Percentiles rank a stretch among this genome's conserved stretches.
These are phyloP conservation scores for Malthinus seriepunctatus DNA, from an alignment of 2,888 invertebrate genomes.

Conservation along the genomic window DNA sequence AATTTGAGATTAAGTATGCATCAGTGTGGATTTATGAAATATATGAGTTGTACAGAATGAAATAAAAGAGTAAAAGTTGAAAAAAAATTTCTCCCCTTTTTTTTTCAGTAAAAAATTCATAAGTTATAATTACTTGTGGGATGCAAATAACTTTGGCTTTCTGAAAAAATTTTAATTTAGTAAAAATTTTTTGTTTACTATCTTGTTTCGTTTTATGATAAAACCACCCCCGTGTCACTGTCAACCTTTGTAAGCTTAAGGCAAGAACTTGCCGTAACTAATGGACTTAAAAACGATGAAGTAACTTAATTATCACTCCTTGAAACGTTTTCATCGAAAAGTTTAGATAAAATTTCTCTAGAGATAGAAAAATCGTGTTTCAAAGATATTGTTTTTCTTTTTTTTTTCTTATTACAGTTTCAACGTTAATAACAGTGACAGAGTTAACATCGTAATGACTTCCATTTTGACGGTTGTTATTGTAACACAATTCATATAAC, in stretches of 20 bases:
- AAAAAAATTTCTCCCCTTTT: no score
- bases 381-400: constrained; percentile 13
- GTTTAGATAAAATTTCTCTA: constrained; percentile 12
- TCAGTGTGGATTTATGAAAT: constrained; percentile 4
- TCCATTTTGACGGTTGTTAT: constrained; percentile 18
- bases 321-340: constrained; percentile 16
- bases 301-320: constrained; percentile 21
- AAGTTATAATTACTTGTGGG: no score
- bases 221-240: no score
- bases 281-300: constrained; percentile 19
- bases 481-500: constrained; percentile 21
- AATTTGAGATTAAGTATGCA: constrained; percentile 3
- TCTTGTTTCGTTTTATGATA: no score
- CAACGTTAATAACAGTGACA: constrained; percentile 3
- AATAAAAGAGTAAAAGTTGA: no score
- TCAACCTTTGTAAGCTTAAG: no score
- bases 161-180: no score
- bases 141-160: no score
- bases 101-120: no score
- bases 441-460: constrained; percentile 11
- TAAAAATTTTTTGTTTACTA: no score
- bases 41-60: background rate
- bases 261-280: constrained; percentile 1
- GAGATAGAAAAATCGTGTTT: constrained; percentile 7
- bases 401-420: background rate